A percentile compares a stretch with the other conserved stretches of the same genome.
Conservation (phyloP, 2,797 vertebrate genomes). For the Acomys russatus region DNA sequence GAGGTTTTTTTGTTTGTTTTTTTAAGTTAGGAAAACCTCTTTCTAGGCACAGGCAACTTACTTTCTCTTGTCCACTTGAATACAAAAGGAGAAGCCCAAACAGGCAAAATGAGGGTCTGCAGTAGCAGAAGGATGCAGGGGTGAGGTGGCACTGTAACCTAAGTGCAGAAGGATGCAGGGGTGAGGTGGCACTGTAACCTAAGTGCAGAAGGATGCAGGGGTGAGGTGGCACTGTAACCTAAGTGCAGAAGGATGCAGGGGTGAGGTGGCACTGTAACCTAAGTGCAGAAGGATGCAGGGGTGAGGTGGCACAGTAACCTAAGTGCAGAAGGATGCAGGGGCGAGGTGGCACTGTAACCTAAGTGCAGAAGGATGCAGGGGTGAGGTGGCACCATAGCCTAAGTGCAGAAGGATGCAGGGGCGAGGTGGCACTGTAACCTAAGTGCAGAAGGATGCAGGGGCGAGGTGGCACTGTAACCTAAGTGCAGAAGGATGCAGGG, state of each 20-base stretch:
- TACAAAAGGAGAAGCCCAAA: constrained; percentile 23
- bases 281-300: background rate
- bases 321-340: background rate
- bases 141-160: constrained; percentile 23
- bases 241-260: too few species aligned
- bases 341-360: too few species aligned
- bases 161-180: background rate
- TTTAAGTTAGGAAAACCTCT: background rate
- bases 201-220: too few species aligned
- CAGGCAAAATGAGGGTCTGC: constrained; percentile 14
- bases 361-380: too few species aligned
- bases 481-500: too few species aligned
- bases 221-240: too few species aligned
- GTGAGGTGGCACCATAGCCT: too few species aligned
- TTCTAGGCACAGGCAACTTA: constrained; percentile 29
- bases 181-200: too few species aligned
- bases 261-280: too few species aligned
- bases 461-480: too few species aligned
- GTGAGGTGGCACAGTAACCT: constrained; percentile 21
- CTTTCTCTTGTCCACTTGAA: constrained; percentile 55
- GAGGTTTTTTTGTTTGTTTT: too few species aligned
- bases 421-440: constrained; percentile 22
- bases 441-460: background rate
- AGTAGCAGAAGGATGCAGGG: background rate
- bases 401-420: background rate